Percentiles rank a stretch among this genome's conserved stretches.
phyloP scores from a whole-genome alignment of 2,113 vertebrate genomes.

The Cygnus buccinator region DNA sequence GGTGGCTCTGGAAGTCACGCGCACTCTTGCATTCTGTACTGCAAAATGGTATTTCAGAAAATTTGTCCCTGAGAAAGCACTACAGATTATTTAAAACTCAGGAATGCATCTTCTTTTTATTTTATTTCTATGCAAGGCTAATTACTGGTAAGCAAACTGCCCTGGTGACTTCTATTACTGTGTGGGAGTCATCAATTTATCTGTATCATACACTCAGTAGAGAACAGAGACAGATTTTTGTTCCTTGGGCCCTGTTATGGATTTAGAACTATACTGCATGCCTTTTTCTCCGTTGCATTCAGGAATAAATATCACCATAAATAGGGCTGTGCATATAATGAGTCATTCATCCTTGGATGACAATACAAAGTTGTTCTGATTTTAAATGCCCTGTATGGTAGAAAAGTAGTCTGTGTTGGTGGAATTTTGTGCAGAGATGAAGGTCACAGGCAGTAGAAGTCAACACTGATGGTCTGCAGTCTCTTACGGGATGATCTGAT shows the following conservation, averaged over 20 bases:
- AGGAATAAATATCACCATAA: not conserved
- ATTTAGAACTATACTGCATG: not conserved
- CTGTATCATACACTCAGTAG: not conserved
- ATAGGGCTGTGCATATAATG: not conserved
- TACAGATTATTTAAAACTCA: not conserved
- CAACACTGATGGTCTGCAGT: not conserved
- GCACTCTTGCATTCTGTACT: fast-evolving
- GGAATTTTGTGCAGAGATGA: not conserved
- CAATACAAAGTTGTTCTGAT: not conserved
- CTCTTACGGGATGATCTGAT: not conserved
- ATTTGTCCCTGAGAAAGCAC: not conserved
- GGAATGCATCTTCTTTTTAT: not conserved
- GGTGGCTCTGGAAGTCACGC: not conserved
- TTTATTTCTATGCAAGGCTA: not conserved
- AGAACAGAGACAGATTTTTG: not conserved
- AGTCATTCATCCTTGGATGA: not conserved
- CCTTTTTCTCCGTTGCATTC: not conserved
- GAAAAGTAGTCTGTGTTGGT: not conserved
- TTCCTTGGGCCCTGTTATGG: not conserved
- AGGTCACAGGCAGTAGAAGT: not conserved
- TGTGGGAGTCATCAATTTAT: conserved; percentile 4
- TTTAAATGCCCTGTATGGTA: not conserved
- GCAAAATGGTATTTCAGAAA: not conserved
- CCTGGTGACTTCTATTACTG: not conserved
- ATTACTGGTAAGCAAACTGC: conserved; percentile 8